These are phyloP conservation scores for Fragum sueziense DNA, from an alignment of 2,888 invertebrate species.

Conservation along the genomic window DNA sequence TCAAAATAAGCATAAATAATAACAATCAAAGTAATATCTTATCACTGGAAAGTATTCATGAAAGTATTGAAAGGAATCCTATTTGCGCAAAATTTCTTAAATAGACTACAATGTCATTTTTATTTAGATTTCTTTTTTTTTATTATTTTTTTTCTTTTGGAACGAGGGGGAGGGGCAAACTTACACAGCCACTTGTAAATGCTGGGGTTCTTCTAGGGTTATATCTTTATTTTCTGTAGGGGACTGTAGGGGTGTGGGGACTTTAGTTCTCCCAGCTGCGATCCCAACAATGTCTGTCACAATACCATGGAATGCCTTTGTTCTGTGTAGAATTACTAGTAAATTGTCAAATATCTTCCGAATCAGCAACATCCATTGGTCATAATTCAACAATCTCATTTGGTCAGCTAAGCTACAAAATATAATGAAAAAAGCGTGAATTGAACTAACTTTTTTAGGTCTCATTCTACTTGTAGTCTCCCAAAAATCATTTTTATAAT, in stretches of 20 bases:
- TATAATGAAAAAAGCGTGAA: too few relatives aligned
- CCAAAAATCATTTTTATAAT: too few relatives aligned
- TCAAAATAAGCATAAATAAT: too few relatives aligned
- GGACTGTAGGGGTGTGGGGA: conserved; percentile 64
- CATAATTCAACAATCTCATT: conserved; percentile 86
- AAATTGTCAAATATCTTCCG: conserved; percentile 87
- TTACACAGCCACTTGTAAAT: conserved; percentile 78
- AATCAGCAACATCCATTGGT: conserved; percentile 88
- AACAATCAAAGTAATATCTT: too few relatives aligned
- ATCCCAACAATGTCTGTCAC: conserved; percentile 74
- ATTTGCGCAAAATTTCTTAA: too few relatives aligned
- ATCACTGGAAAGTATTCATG: too few relatives aligned
- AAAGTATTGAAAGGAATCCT: too few relatives aligned
- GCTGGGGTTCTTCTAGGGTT: conserved; percentile 68
- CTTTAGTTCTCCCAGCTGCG: conserved; percentile 73
- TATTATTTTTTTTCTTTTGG: too few relatives aligned
- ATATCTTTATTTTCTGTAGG: conserved; percentile 51
- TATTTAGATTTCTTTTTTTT: too few relatives aligned
- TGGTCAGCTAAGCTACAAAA: conserved; percentile 85
- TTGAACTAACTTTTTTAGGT: background rate
- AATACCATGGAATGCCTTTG: conserved; percentile 83
- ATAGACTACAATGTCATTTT: too few relatives aligned
- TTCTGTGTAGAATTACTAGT: conserved; percentile 88
- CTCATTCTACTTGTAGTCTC: too few relatives aligned
- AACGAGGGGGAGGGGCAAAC: conserved; percentile 44